Percentiles rank a stretch among this genome's conserved stretches.
Evolutionary conservation across 2,113 vertebrate genomes (phyloP).

Genomic region (Platysternon megacephalum): DNA sequence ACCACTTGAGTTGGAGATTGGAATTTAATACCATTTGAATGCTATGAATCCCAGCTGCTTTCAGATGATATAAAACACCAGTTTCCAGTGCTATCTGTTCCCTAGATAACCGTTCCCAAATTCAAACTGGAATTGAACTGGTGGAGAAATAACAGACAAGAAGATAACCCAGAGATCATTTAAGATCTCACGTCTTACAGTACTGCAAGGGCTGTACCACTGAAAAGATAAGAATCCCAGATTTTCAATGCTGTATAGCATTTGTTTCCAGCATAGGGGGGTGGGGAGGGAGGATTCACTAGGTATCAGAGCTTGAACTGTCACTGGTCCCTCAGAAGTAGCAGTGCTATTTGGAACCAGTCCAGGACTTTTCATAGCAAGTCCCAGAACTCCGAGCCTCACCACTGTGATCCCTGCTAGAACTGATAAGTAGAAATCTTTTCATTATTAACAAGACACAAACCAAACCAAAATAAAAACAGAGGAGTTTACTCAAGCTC

Average conservation of each 20-base stretch:
- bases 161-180: background rate
- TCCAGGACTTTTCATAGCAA: background rate
- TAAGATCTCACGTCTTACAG: background rate
- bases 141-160: background rate
- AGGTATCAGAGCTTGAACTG: background rate
- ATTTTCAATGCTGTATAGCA: background rate
- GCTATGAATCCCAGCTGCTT: background rate
- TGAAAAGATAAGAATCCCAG: background rate
- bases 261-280: background rate
- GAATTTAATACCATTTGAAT: background rate
- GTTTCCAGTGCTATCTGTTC: background rate
- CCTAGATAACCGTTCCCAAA: background rate
- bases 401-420: background rate
- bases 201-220: background rate
- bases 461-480: background rate
- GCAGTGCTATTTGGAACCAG: background rate
- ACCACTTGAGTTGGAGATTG: background rate
- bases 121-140: background rate
- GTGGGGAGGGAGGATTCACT: background rate
- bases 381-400: background rate
- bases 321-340: background rate
- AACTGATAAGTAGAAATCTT: background rate
- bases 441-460: background rate
- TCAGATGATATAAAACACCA: background rate
- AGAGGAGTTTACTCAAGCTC: background rate